A percentile compares a stretch with the other conserved stretches of the same genome.
phyloP scores from a whole-genome alignment of 2,888 invertebrate genomes.

The Uloborus plumipes region DNA sequence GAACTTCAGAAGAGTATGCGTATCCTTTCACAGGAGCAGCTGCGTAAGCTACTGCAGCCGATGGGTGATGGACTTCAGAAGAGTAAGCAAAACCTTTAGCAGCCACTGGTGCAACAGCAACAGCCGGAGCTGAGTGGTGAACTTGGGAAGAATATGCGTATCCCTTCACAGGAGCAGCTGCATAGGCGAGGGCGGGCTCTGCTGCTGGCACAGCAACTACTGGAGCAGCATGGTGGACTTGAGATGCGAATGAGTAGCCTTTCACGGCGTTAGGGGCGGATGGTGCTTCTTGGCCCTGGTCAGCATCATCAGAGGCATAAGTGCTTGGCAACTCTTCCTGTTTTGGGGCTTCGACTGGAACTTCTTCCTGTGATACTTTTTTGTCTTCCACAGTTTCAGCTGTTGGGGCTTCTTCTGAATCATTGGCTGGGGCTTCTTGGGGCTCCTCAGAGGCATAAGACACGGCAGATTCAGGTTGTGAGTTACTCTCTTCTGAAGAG shows the following conservation, averaged over 20 bases:
- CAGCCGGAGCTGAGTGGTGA: conserved; percentile 28
- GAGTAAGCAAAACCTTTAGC: conserved; percentile 24
- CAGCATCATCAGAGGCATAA: conserved; percentile 28
- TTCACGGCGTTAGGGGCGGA: conserved; percentile 18
- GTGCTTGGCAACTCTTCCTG: background rate
- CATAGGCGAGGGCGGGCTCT: conserved; percentile 24
- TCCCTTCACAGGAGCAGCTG: conserved; percentile 17
- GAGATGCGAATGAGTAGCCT: conserved; percentile 30
- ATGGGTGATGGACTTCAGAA: conserved; percentile 14
- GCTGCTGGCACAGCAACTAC: conserved; percentile 26
- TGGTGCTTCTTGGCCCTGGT: background rate
- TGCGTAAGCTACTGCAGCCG: conserved; percentile 10
- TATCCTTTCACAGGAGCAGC: background rate
- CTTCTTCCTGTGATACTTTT: background rate
- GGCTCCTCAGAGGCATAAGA: conserved; percentile 30
- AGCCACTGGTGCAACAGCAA: conserved; percentile 7
- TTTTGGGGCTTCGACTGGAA: conserved; percentile 6
- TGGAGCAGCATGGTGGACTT: conserved; percentile 33
- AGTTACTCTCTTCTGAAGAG: conserved; percentile 46
- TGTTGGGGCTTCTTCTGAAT: conserved; percentile 21
- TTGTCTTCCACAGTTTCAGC: background rate
- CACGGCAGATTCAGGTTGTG: conserved; percentile 27
- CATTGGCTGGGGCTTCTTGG: conserved; percentile 23
- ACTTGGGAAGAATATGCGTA: conserved; percentile 42
- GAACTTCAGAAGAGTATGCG: conserved; percentile 25